Evolutionary conservation across 2,797 vertebrate genomes (phyloP), one percentile per base, ranked within the genome.

Genomic region (Podarcis lilfordi): DNA sequence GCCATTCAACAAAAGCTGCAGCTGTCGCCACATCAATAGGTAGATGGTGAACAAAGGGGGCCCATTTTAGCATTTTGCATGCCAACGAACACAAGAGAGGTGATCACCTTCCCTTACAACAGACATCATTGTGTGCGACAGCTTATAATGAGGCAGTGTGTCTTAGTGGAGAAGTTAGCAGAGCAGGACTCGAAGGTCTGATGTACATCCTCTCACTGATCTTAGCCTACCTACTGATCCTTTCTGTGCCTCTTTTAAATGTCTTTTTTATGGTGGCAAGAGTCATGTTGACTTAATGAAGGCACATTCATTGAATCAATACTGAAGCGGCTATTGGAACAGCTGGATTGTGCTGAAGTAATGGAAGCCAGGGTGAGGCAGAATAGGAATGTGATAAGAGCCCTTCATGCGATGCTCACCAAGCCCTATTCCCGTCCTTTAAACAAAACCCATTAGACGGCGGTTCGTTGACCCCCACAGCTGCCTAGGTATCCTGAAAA

Each of bases 1-100:
- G 78, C 11, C 74, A 74, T 91, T 93, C 86, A 86, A 90, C 76
- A 91, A 86, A 69, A 9, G 13, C 81, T 89, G 69, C n/a, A 93
- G 79, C 90, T 94, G 86, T 43, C 82, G 82, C 74, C 72, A 61
- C 88, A 93, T 89, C 84, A 91, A 90, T 91, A 9, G 69, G 3
- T 72, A 43, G 92, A 85, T 27, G 83, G 77, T 69, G 85, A 93
- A 89, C 35, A 94, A 88, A 90, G 85, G 37, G 29, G 76, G 5
- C 0, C 59, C 84, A 85, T 92, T 93, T 84, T 75, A 84, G 76
- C 43, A 55, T 74, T 86, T 90, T 0, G 2, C 82, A 86, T 89
- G 43, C 13, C 88, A 89, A 32, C 66, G 82, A 90, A 87, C 89
- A 88, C 59, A 89, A 50, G 1, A 86, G 32, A 84, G n/a, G 61